Percentiles rank a stretch among this genome's conserved stretches.
Conservation (phyloP, 2,113 vertebrate species). For the Gavia stellata region DNA sequence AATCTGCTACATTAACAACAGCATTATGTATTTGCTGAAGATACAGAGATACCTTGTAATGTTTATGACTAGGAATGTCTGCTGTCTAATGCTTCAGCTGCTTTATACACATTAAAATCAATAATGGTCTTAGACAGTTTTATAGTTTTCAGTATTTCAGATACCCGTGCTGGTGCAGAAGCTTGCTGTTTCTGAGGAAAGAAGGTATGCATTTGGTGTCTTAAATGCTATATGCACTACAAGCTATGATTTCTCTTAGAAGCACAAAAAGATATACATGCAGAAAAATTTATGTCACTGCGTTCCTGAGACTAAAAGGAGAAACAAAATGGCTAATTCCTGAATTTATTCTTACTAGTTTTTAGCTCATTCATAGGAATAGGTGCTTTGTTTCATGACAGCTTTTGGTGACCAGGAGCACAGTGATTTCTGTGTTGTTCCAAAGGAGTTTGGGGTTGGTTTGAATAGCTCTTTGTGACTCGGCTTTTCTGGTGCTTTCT, state of each 20-base stretch:
- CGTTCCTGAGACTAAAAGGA: neutral
- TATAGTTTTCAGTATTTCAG: slow-evolving; percentile 13
- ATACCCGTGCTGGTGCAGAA: neutral
- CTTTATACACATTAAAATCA: neutral
- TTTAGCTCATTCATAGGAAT: neutral
- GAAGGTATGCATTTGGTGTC: neutral
- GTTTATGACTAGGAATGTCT: slow-evolving; percentile 36
- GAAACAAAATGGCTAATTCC: neutral
- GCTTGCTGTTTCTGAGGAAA: neutral
- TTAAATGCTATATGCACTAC: neutral
- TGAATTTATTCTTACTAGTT: neutral
- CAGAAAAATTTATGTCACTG: neutral
- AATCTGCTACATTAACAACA: neutral
- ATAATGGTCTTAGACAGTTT: slow-evolving; percentile 2
- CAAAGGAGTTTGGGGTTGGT: neutral
- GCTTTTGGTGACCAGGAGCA: neutral
- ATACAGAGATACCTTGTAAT: neutral
- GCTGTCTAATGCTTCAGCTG: slow-evolving; percentile 23
- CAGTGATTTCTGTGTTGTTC: neutral
- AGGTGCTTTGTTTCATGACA: neutral
- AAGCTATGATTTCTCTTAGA: neutral
- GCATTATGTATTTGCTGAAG: neutral
- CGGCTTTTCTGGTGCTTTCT: neutral
- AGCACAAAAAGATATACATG: neutral
- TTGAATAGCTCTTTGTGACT: neutral